Conservation (phyloP, 2,797 vertebrate species). For the Serranus cabrilla region DNA sequence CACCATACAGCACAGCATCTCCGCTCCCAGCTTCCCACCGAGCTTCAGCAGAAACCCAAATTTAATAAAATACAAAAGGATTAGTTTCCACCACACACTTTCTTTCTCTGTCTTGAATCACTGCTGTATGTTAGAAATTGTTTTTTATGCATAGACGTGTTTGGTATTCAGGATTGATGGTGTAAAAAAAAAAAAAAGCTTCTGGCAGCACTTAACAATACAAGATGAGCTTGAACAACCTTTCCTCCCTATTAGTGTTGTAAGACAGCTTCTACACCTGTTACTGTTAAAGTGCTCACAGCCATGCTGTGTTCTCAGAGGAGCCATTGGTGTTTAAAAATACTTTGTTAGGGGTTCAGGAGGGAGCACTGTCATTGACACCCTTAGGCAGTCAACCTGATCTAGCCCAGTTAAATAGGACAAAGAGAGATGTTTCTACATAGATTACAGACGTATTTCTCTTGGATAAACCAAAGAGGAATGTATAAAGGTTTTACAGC, state of each 20-base stretch:
- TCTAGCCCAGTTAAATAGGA: conserved; percentile 72
- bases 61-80: conserved; percentile 43
- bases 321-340: conserved; percentile 82
- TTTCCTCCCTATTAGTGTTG: conserved; percentile 68
- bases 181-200: conserved; percentile 11
- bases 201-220: conserved; percentile 49
- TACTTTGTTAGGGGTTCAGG: conserved; percentile 75
- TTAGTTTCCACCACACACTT: background rate
- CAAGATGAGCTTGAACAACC: conserved; percentile 59
- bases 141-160: conserved; percentile 33
- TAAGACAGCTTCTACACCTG: conserved; percentile 76
- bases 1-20: conserved; percentile 20
- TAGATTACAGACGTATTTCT: conserved; percentile 19
- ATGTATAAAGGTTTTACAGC: conserved; percentile 11
- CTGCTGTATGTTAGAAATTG: conserved; percentile 5
- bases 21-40: conserved; percentile 39
- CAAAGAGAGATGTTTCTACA: conserved; percentile 53
- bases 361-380: conserved; percentile 70
- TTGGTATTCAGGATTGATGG: conserved; percentile 36
- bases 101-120: conserved; percentile 10
- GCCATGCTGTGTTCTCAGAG: conserved; percentile 63
- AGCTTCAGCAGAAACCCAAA: conserved; percentile 29
- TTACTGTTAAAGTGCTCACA: conserved; percentile 65
- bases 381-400: conserved; percentile 67
- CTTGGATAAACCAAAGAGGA: conserved; percentile 13